Conservation (phyloP, 2,797 vertebrate species). For the Fratercula arctica region DNA sequence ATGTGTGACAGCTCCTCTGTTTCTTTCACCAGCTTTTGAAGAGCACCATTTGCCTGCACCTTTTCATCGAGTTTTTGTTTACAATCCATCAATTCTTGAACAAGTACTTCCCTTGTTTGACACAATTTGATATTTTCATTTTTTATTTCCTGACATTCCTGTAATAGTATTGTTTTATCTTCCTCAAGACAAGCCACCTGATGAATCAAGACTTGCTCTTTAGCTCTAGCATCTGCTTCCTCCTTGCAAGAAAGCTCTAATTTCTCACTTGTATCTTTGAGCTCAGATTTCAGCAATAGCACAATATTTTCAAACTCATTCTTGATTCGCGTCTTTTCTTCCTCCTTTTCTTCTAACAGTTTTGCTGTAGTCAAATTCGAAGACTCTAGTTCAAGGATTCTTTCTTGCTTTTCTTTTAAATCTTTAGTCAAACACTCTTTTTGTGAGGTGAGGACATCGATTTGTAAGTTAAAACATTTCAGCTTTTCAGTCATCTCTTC, state of each 20-base stretch:
- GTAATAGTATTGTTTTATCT: slow-evolving; percentile 68
- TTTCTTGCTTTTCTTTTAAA: slow-evolving; percentile 67
- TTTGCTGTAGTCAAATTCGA: slow-evolving; percentile 34
- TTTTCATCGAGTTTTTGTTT: slow-evolving; percentile 64
- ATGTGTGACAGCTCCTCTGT: slow-evolving; percentile 17
- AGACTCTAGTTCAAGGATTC: slow-evolving; percentile 54
- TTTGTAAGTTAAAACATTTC: slow-evolving; percentile 65
- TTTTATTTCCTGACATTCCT: slow-evolving; percentile 73
- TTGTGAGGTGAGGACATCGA: slow-evolving; percentile 74
- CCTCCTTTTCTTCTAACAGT: slow-evolving; percentile 75
- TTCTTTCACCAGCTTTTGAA: slow-evolving; percentile 74
- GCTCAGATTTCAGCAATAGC: slow-evolving; percentile 71
- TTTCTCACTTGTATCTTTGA: slow-evolving; percentile 73
- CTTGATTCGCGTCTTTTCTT: slow-evolving; percentile 71
- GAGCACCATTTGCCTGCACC: slow-evolving; percentile 68
- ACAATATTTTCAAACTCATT: slow-evolving; percentile 64
- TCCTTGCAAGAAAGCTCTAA: slow-evolving; percentile 52
- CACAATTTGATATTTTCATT: slow-evolving; percentile 57
- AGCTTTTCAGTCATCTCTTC: slow-evolving; percentile 65
- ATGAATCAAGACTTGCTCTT: slow-evolving; percentile 62
- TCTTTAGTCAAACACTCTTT: slow-evolving; percentile 77
- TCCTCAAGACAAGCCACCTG: slow-evolving; percentile 67
- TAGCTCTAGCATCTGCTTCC: slow-evolving; percentile 67
- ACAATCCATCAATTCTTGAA: slow-evolving; percentile 58
- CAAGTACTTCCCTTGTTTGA: slow-evolving; percentile 48